Evolutionary conservation across 2,888 invertebrate species (phyloP).

Genomic region (Heliconius aoede): DNA sequence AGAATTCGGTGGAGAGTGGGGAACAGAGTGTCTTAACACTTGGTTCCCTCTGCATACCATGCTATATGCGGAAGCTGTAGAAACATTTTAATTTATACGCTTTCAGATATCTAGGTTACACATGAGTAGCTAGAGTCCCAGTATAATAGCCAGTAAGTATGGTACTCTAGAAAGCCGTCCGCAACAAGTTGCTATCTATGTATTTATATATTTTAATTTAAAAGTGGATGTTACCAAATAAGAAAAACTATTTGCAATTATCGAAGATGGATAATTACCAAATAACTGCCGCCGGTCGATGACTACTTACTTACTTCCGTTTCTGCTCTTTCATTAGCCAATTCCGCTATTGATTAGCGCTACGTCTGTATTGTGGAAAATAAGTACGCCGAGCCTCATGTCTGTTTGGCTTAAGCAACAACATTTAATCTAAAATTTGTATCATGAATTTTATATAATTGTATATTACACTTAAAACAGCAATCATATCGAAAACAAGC

Average conservation of each 20-base stretch:
- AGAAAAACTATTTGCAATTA: conserved; percentile 35
- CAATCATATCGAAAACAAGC: conserved; percentile 58
- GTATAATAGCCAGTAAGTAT: conserved; percentile 37
- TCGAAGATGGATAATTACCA: conserved; percentile 53
- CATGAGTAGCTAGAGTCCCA: conserved; percentile 33
- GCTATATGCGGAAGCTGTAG: no score
- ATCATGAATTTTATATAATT: neutral
- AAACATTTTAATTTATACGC: conserved; percentile 25
- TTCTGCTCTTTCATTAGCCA: conserved; percentile 61
- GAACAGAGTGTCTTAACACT: no score
- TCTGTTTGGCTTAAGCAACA: neutral
- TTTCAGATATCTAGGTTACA: conserved; percentile 45
- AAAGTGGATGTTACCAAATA: conserved; percentile 40
- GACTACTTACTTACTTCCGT: conserved; percentile 73
- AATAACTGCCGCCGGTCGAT: conserved; percentile 55
- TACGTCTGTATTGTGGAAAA: conserved; percentile 51
- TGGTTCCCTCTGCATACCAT: no score
- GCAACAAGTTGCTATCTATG: conserved; percentile 46
- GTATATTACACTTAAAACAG: conserved; percentile 41
- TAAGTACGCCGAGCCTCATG: conserved; percentile 46
- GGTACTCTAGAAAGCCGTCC: conserved; percentile 39
- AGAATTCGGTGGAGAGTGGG: no score
- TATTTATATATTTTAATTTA: conserved; percentile 34
- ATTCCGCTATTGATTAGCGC: conserved; percentile 58
- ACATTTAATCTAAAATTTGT: neutral